Evolutionary conservation across 2,113 vertebrate genomes (phyloP).

Genomic region (Pygathrix nemaeus): DNA sequence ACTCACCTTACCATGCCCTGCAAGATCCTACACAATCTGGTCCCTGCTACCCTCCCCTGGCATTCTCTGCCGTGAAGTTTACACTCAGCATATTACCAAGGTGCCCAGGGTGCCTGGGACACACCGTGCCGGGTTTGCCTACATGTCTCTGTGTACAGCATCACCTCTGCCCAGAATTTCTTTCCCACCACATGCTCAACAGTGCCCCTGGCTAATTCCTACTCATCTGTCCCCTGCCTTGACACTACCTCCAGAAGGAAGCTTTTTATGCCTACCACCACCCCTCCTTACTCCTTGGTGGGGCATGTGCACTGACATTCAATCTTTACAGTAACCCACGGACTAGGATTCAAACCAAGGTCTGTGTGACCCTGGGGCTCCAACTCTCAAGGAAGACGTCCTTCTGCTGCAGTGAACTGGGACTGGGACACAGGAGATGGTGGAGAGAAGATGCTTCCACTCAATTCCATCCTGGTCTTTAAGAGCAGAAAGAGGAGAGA

Average conservation of each 20-base stretch:
- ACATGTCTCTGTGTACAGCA: rapidly evolving
- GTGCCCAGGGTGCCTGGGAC: too few relatives aligned
- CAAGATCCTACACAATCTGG: neutral
- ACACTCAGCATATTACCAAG: neutral
- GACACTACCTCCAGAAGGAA: neutral
- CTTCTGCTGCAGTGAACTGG: neutral
- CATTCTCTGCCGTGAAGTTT: neutral
- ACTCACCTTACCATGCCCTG: neutral
- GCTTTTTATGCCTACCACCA: neutral
- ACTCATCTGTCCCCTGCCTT: neutral
- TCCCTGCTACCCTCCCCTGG: neutral
- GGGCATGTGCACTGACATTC: neutral
- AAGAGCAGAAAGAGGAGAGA: neutral
- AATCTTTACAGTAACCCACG: neutral
- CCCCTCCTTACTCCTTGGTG: too few relatives aligned
- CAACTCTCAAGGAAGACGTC: neutral
- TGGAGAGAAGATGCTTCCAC: neutral
- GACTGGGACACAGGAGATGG: neutral
- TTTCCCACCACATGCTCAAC: too few relatives aligned
- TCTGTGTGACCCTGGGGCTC: neutral
- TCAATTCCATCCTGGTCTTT: neutral
- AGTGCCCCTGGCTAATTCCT: neutral
- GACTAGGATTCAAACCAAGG: neutral
- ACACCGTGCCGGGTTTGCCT: neutral
- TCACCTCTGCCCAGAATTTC: neutral